Conservation (phyloP, 2,113 vertebrate genomes). For the Mixornis gularis region DNA sequence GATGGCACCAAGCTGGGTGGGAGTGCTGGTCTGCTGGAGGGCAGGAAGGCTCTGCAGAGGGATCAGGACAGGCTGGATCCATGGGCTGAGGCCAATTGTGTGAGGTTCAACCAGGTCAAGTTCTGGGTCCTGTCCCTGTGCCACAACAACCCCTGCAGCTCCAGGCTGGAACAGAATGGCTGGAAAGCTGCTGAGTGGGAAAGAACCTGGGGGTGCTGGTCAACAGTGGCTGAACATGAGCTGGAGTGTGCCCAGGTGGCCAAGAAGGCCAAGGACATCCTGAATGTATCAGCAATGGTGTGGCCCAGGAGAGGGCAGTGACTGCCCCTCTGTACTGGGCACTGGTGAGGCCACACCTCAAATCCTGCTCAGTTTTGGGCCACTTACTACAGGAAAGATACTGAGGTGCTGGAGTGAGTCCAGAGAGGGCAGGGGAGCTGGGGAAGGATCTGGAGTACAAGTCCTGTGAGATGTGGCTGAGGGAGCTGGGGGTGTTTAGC, state of each 20-base stretch:
- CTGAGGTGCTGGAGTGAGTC: fast-evolving
- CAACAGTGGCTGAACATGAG: too few relatives aligned
- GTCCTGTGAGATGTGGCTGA: neutral
- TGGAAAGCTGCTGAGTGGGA: too few relatives aligned
- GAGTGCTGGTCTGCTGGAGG: too few relatives aligned
- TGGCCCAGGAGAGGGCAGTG: neutral
- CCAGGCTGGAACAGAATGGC: too few relatives aligned
- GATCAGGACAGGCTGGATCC: too few relatives aligned
- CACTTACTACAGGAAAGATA: neutral
- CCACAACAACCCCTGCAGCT: too few relatives aligned
- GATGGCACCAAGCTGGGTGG: too few relatives aligned
- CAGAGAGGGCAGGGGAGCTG: neutral
- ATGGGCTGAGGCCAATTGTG: too few relatives aligned
- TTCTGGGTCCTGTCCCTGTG: too few relatives aligned
- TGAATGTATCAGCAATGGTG: neutral
- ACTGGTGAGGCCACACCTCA: neutral
- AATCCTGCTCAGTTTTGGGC: neutral
- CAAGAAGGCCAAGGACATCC: neutral
- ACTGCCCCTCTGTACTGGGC: neutral
- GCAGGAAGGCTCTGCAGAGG: too few relatives aligned
- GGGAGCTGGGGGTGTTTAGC: neutral
- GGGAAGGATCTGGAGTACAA: neutral
- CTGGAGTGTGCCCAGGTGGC: neutral
- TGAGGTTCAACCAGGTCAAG: too few relatives aligned
- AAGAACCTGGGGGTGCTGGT: neutral